phyloP scores from a whole-genome alignment of 2,113 vertebrate species.

The Globicephala melas region DNA sequence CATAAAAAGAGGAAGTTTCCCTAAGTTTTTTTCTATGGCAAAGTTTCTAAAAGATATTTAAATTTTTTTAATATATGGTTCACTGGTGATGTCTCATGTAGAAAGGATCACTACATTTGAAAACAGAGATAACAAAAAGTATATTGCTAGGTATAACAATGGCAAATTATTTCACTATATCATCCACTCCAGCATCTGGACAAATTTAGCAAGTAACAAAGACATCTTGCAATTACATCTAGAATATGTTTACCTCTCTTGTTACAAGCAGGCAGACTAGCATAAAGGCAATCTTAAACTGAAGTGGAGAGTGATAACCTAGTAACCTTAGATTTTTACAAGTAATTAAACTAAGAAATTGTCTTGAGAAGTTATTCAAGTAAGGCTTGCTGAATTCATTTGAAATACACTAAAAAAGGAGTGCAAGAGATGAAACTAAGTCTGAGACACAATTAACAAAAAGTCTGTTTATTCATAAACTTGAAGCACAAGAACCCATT shows the following conservation, averaged over 20 bases:
- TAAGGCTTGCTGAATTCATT: neutral
- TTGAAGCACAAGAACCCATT: neutral
- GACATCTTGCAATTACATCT: neutral
- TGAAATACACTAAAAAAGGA: neutral
- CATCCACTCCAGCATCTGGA: neutral
- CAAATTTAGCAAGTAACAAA: constrained; percentile 16
- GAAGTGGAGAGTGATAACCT: neutral
- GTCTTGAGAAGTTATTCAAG: neutral
- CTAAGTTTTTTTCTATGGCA: neutral
- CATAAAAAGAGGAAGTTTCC: neutral
- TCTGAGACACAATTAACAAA: neutral
- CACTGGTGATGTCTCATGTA: neutral
- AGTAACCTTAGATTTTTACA: neutral
- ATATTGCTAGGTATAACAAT: neutral
- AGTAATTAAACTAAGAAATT: neutral
- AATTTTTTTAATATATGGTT: neutral
- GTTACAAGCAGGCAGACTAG: neutral
- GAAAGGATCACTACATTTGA: neutral
- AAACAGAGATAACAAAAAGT: neutral
- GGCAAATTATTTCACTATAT: neutral
- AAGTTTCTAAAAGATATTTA: neutral
- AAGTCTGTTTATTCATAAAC: neutral
- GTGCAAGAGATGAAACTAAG: neutral
- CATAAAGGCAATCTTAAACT: neutral
- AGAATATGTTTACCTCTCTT: neutral